These are phyloP conservation scores for Campylomormyrus tamandua DNA, from an alignment of 2,113 vertebrate genomes.

Conservation along the genomic window DNA sequence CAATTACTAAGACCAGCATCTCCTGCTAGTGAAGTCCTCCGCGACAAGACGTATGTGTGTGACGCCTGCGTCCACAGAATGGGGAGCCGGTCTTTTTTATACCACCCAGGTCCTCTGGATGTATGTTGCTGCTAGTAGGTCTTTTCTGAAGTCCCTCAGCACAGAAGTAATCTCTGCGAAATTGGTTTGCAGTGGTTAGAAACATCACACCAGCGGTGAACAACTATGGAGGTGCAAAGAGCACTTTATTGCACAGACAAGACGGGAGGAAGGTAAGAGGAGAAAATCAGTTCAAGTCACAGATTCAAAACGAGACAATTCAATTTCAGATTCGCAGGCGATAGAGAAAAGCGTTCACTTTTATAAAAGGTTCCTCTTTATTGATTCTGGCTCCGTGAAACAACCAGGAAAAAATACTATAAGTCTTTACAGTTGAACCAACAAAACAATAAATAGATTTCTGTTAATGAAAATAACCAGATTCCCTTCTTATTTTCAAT, in stretches of 20 bases:
- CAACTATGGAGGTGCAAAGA: constrained; percentile 22
- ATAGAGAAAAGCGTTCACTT: constrained; percentile 57
- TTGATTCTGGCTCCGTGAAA: constrained; percentile 54
- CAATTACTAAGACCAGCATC: neutral
- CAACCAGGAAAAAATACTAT: constrained; percentile 45
- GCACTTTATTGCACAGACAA: constrained; percentile 39
- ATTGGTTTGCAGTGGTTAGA: neutral
- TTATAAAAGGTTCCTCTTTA: constrained; percentile 70
- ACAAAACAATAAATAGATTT: constrained; percentile 34
- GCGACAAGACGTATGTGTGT: neutral
- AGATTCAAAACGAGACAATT: neutral
- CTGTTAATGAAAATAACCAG: constrained; percentile 45
- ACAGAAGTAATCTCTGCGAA: neutral
- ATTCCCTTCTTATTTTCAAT: constrained; percentile 29
- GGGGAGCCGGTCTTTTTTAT: neutral
- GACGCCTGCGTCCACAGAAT: neutral
- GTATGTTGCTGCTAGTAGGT: neutral
- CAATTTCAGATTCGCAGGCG: constrained; percentile 35
- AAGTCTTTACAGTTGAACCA: constrained; percentile 56
- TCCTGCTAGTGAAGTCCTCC: neutral
- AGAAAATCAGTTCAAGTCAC: neutral
- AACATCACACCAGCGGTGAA: constrained; percentile 29
- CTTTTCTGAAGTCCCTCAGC: neutral
- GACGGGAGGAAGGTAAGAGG: neutral
- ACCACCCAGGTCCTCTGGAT: neutral